Evolutionary conservation across 1,140 invertebrate genomes (phyloP).

Genomic region (Leptinotarsa lineolata): DNA sequence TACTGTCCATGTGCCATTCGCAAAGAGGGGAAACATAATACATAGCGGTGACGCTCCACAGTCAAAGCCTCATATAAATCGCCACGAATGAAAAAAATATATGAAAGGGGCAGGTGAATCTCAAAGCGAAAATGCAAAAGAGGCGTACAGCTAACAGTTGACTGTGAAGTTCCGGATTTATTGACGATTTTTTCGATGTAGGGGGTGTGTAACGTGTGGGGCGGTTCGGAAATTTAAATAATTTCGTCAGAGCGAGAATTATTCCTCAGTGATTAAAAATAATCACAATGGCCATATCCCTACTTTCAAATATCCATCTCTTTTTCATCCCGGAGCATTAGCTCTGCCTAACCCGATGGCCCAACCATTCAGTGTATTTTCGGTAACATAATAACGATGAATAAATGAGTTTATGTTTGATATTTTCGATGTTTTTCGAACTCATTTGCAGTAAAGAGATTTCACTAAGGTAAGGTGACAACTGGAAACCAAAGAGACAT

Average conservation of each 20-base stretch:
- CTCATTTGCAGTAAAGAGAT: too few relatives aligned
- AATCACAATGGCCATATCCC: neutral
- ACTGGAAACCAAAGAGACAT: too few relatives aligned
- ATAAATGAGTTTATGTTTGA: too few relatives aligned
- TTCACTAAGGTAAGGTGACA: too few relatives aligned
- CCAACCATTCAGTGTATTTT: too few relatives aligned
- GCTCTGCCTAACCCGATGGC: too few relatives aligned
- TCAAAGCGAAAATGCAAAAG: conserved; percentile 8
- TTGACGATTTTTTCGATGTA: neutral
- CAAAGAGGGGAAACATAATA: conserved; percentile 12
- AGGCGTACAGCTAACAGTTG: neutral
- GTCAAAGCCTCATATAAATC: neutral
- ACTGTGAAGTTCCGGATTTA: conserved; percentile 17
- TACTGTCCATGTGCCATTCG: conserved; percentile 12
- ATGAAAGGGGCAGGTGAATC: conserved; percentile 20
- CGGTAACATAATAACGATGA: too few relatives aligned
- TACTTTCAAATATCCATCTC: too few relatives aligned
- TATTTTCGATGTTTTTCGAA: too few relatives aligned
- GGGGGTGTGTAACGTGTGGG: neutral
- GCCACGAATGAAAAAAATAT: neutral
- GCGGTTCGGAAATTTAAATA: neutral
- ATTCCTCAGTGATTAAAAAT: neutral
- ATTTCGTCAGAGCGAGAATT: neutral
- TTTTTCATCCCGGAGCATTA: too few relatives aligned
- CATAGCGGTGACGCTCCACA: neutral